Evolutionary conservation across 2,797 vertebrate species (phyloP), one percentile per base, ranked within the genome.

Genomic region (Alosa sapidissima): DNA sequence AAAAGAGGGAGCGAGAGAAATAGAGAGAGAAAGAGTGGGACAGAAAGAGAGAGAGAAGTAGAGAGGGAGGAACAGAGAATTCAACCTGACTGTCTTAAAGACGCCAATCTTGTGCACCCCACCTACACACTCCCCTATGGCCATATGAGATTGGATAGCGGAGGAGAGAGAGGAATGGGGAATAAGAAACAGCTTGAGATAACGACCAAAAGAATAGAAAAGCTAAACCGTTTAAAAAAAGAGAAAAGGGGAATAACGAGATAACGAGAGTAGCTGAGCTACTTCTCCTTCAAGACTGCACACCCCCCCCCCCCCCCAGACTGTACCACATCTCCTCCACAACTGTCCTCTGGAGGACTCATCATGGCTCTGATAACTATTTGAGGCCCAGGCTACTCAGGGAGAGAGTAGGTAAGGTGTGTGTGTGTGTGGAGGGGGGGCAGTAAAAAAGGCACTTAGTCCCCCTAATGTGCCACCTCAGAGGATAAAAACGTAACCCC

Each of bases 401-500:
- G 82, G 55, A 58, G 55, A 36, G 48, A 84, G 60, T 49, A 24
- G 48, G 85, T 84, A 75, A 75, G 68, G 55, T 58, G 55, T 16
- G 14, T 58, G 14, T 68, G 28, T 24, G 62, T 68, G 60, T 11
- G 28, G 11, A 16, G 68, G 68, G 33, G 2, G 68, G 68, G 3
- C 5, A 33, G 55, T 89, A 88, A 90, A 89, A 90, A 88, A 89
- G 88, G 87, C 85, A 89, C 90, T 89, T 90, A 90, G 86, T 83
- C 11, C 87, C 88, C 78, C 81, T 89, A 90, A 90, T 89, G 87
- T 87, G 86, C 85, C 84, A 90, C 89, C 87, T 90, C 88, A 86
- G 86, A 65, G 88, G 83, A 86, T 90, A 87, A 90, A 75, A 90
- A 87, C 83, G 85, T 89, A 87, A 89, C 90, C 90, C 88, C 81